These are phyloP conservation scores for Chrosomus eos DNA, from an alignment of 2,797 vertebrate genomes.

Conservation along the genomic window DNA sequence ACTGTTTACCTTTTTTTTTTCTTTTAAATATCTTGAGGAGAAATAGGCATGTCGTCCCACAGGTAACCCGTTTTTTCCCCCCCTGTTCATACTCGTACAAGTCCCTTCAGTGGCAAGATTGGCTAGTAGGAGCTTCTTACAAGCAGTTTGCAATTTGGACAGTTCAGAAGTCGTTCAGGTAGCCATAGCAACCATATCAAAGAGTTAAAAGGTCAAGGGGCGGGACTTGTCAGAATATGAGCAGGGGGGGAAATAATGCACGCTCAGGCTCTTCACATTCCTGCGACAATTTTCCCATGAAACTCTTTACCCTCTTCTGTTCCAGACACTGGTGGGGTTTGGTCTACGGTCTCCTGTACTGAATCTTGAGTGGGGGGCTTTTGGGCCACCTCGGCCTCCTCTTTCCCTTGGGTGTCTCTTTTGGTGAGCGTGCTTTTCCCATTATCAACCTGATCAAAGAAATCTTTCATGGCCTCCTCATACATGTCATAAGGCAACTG, in stretches of 20 bases:
- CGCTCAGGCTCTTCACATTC: slow-evolving; percentile 81
- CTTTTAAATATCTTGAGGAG: slow-evolving; percentile 59
- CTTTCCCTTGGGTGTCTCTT: slow-evolving; percentile 77
- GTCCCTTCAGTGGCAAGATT: slow-evolving; percentile 23
- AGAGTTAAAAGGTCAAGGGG: neutral
- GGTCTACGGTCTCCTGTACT: slow-evolving; percentile 85
- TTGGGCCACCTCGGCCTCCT: slow-evolving; percentile 75
- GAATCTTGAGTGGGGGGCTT: slow-evolving; percentile 86
- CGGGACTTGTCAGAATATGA: slow-evolving; percentile 30
- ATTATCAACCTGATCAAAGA: slow-evolving; percentile 79
- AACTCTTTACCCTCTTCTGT: slow-evolving; percentile 83
- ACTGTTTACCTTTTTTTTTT: slow-evolving; percentile 60
- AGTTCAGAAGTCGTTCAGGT: slow-evolving; percentile 28
- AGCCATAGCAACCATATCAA: slow-evolving; percentile 24
- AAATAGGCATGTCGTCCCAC: slow-evolving; percentile 70
- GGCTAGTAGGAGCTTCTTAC: slow-evolving; percentile 1
- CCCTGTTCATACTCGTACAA: neutral
- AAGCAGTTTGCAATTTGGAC: slow-evolving; percentile 27
- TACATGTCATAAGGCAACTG: slow-evolving; percentile 86
- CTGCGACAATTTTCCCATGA: slow-evolving; percentile 84
- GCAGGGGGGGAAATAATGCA: neutral
- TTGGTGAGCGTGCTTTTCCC: slow-evolving; percentile 77
- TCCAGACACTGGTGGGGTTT: slow-evolving; percentile 82
- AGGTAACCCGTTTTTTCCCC: too few relatives aligned
- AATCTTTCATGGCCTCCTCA: slow-evolving; percentile 88